Evolutionary conservation across 1,140 invertebrate species (phyloP).

Genomic region (Pomacea maculata): DNA sequence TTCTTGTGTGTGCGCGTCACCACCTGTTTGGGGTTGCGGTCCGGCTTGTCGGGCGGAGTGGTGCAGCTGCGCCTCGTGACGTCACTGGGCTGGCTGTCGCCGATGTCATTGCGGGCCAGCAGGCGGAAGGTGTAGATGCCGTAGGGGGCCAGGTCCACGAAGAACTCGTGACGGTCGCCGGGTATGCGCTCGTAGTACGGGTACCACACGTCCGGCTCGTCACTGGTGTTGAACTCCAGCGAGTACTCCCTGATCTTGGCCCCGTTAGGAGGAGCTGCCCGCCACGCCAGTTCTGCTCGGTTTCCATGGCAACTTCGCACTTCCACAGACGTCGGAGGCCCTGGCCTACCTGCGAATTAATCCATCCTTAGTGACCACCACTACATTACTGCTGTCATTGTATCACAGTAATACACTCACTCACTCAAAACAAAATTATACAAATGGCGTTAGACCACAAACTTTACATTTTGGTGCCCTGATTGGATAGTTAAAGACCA

Average conservation of each 20-base stretch:
- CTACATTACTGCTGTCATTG: too few relatives aligned
- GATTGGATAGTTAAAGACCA: too few relatives aligned
- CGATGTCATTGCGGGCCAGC: constrained; percentile 92
- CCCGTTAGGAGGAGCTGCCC: constrained; percentile 82
- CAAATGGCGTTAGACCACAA: too few relatives aligned
- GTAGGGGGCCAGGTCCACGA: constrained; percentile 52
- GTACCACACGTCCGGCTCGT: constrained; percentile 91
- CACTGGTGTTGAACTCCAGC: constrained; percentile 94
- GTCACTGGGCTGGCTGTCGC: constrained; percentile 83
- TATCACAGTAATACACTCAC: too few relatives aligned
- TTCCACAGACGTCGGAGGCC: constrained; percentile 78
- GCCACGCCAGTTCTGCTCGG: constrained; percentile 76
- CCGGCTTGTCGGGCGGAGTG: constrained; percentile 89
- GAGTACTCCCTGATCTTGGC: constrained; percentile 89
- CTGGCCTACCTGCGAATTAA: constrained; percentile 82
- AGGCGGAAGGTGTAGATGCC: constrained; percentile 78
- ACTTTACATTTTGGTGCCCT: too few relatives aligned
- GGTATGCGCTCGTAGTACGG: constrained; percentile 50
- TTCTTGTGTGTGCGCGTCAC: constrained; percentile 87
- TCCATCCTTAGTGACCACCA: constrained; percentile 1
- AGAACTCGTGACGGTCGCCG: constrained; percentile 27
- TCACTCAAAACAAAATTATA: too few relatives aligned
- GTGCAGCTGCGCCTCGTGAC: constrained; percentile 81
- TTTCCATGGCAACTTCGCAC: constrained; percentile 71
- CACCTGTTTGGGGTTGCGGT: constrained; percentile 95